Percentiles rank a stretch among this genome's conserved stretches.
Conservation (phyloP, 1,140 invertebrate species). For the Myzus persicae region DNA sequence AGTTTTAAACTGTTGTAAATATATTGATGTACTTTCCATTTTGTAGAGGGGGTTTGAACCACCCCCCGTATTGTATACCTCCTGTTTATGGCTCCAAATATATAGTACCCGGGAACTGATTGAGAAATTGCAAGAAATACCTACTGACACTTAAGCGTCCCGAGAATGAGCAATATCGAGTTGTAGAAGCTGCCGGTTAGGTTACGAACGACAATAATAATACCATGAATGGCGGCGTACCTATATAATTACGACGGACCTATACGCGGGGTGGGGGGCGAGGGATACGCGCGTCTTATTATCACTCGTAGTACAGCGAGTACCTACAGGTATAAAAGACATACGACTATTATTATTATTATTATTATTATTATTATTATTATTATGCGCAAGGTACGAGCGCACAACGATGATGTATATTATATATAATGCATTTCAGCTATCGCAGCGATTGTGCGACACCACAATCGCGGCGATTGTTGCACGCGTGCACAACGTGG, state of each 20-base stretch:
- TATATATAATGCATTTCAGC: neutral
- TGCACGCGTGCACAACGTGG: constrained; percentile 47
- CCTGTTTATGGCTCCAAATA: too few relatives aligned
- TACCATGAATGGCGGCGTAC: neutral
- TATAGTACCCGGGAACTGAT: too few relatives aligned
- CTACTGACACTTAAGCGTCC: too few relatives aligned
- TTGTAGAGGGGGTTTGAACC: too few relatives aligned
- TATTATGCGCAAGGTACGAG: neutral
- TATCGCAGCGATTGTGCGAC: constrained; percentile 13
- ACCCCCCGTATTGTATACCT: too few relatives aligned
- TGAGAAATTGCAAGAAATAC: too few relatives aligned
- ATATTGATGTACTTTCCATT: too few relatives aligned
- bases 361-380: too few relatives aligned
- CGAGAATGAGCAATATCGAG: neutral
- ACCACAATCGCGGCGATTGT: constrained; percentile 37
- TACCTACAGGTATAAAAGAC: too few relatives aligned
- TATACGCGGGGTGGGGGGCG: neutral
- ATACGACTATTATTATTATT: too few relatives aligned
- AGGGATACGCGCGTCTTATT: neutral
- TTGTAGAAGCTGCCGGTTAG: neutral
- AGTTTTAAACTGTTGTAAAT: too few relatives aligned
- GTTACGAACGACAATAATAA: neutral
- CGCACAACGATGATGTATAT: neutral
- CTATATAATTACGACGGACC: neutral
- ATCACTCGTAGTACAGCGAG: neutral